Conservation (phyloP, 2,797 vertebrate genomes). For the Enoplosus armatus region DNA sequence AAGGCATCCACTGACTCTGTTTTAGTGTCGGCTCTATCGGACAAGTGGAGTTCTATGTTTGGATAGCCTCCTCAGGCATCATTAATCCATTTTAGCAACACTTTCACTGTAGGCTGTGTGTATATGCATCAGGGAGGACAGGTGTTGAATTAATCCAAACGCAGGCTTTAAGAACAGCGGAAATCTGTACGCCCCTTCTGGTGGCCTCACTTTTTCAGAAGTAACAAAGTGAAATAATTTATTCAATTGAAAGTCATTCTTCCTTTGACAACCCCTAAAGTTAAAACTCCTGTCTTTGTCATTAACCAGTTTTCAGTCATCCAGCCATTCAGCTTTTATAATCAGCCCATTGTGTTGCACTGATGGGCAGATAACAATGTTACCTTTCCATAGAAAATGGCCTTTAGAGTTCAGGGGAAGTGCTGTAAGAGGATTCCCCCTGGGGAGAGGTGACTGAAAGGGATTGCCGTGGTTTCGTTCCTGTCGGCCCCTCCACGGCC, state of each 20-base stretch:
- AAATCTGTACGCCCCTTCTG: not conserved
- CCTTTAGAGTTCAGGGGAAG: slow-evolving; percentile 68
- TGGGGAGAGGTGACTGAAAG: slow-evolving; percentile 67
- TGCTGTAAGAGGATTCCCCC: slow-evolving; percentile 81
- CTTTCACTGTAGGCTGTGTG: slow-evolving; percentile 17
- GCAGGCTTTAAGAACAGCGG: slow-evolving; percentile 1
- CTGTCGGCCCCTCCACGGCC: slow-evolving; percentile 45
- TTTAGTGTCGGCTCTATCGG: slow-evolving; percentile 32
- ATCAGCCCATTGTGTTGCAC: slow-evolving; percentile 54
- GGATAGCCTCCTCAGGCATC: slow-evolving; percentile 44
- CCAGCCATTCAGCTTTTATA: slow-evolving; percentile 42
- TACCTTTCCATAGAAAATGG: slow-evolving; percentile 63
- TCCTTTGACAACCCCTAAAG: slow-evolving; percentile 15
- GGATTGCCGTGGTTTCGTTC: slow-evolving; percentile 52
- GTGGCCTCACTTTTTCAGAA: slow-evolving; percentile 2
- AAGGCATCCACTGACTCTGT: slow-evolving; percentile 57
- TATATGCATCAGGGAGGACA: slow-evolving; percentile 26
- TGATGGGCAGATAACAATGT: slow-evolving; percentile 63
- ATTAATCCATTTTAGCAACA: slow-evolving; percentile 61
- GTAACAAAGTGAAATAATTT: slow-evolving; percentile 20
- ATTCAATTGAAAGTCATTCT: slow-evolving; percentile 30
- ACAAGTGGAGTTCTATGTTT: slow-evolving; percentile 65
- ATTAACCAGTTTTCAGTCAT: slow-evolving; percentile 52
- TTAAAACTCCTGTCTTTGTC: slow-evolving; percentile 51
- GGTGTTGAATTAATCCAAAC: slow-evolving; percentile 56